Percentiles rank a stretch among this genome's conserved stretches.
phyloP scores from a whole-genome alignment of 2,888 invertebrate species.

The Meteorus cinctellus region DNA sequence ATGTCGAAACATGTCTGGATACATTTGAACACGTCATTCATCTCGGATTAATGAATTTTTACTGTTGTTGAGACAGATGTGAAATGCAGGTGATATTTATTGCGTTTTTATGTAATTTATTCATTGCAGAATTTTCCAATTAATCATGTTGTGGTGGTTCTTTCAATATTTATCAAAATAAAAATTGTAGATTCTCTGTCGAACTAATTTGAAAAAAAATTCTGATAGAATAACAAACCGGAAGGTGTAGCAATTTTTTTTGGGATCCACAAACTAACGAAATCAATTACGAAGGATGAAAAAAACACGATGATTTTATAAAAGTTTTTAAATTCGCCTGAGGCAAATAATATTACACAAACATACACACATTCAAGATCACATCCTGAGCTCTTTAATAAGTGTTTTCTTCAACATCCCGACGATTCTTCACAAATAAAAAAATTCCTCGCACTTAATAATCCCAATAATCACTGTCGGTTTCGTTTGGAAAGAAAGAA shows the following conservation, averaged over 20 bases:
- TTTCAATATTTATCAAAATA: no score
- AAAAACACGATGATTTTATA: not conserved
- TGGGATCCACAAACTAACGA: not conserved
- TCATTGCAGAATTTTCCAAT: not conserved
- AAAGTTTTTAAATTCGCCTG: not conserved
- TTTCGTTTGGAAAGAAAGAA: not conserved
- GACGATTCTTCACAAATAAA: not conserved
- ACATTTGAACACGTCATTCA: conserved; percentile 38
- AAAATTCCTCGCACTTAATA: not conserved
- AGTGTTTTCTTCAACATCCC: not conserved
- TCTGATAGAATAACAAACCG: no score
- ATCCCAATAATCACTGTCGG: conserved; percentile 12
- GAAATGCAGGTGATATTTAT: not conserved
- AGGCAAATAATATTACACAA: not conserved
- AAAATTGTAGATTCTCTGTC: no score
- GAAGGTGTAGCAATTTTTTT: no score
- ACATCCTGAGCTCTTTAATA: not conserved
- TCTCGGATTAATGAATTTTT: not conserved
- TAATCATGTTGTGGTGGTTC: not conserved
- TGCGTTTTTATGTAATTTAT: not conserved
- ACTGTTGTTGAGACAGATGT: not conserved
- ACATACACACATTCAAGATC: not conserved
- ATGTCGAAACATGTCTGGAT: conserved; percentile 44
- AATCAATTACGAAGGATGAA: not conserved
- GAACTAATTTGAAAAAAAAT: no score